These are phyloP conservation scores for Lasioglossum vierecki DNA, from an alignment of 2,888 invertebrate genomes.

Conservation along the genomic window DNA sequence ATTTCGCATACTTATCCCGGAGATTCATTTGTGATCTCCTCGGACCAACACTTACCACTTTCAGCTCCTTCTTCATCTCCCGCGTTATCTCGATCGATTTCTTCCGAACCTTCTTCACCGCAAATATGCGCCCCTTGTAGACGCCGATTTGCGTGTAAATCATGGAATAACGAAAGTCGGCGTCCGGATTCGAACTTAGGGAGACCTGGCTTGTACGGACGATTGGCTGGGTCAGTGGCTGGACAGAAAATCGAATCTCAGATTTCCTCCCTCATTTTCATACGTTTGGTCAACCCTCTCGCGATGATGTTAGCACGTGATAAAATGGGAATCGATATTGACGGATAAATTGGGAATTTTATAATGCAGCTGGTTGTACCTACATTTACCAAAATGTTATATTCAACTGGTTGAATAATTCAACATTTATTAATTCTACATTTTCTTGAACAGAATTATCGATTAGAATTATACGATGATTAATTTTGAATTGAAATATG, in stretches of 20 bases:
- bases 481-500: too few relatives aligned
- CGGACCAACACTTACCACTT: constrained; percentile 87
- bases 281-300: not conserved
- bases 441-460: too few relatives aligned
- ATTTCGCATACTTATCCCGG: not conserved
- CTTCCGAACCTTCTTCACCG: constrained; percentile 93
- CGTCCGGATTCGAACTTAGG: constrained; percentile 95
- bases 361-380: too few relatives aligned
- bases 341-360: not conserved
- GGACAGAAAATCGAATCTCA: constrained; percentile 16
- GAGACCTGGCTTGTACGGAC: constrained; percentile 95
- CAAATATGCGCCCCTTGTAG: constrained; percentile 94
- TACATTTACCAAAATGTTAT: not conserved
- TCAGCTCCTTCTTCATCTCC: constrained; percentile 96
- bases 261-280: not conserved
- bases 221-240: constrained; percentile 76
- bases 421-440: too few relatives aligned
- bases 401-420: not conserved
- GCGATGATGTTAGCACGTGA: not conserved
- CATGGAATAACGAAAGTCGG: constrained; percentile 95
- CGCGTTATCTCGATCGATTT: constrained; percentile 95
- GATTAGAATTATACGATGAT: too few relatives aligned
- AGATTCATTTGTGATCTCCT: not conserved
- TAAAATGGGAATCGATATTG: not conserved
- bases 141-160: constrained; percentile 96